Evolutionary conservation across 37 sponge, comb jelly and placozoan genomes (phyloP).

Genomic region (Crambe crambe): DNA sequence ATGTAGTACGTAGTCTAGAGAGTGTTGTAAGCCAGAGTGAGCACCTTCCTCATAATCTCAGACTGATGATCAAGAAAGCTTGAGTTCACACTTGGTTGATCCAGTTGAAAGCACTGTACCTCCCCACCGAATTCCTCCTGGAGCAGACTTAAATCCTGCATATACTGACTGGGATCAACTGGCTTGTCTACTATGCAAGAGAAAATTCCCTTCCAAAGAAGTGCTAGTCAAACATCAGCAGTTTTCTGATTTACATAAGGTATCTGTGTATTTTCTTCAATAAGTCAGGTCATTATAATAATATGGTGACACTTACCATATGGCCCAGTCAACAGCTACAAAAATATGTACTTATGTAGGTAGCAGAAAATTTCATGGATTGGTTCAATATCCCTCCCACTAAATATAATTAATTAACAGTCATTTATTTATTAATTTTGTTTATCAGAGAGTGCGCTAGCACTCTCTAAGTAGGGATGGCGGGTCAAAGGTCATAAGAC

Average conservation of each 20-base stretch:
- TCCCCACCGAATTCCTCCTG: constrained; percentile 19
- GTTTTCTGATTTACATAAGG: constrained; percentile 95
- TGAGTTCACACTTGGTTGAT: not conserved
- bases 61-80: not conserved
- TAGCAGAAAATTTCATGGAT: too few relatives aligned
- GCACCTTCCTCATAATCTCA: not conserved
- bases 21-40: too few relatives aligned
- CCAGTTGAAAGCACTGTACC: not conserved
- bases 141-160: constrained; percentile 44
- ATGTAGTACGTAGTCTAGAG: not conserved
- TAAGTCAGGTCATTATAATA: too few relatives aligned
- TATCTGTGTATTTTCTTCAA: too few relatives aligned
- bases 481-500: too few relatives aligned
- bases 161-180: constrained; percentile 89
- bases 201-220: constrained; percentile 86
- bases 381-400: too few relatives aligned
- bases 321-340: too few relatives aligned
- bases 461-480: too few relatives aligned
- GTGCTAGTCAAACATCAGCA: constrained; percentile 86
- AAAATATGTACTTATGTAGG: not conserved
- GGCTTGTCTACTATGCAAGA: constrained; percentile 95
- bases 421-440: too few relatives aligned
- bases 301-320: too few relatives aligned
- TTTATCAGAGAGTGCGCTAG: too few relatives aligned
- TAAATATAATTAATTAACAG: too few relatives aligned